Base-by-base conservation (phyloP, 2,888 invertebrate species). In the Himalopsyche anomala region DNA sequence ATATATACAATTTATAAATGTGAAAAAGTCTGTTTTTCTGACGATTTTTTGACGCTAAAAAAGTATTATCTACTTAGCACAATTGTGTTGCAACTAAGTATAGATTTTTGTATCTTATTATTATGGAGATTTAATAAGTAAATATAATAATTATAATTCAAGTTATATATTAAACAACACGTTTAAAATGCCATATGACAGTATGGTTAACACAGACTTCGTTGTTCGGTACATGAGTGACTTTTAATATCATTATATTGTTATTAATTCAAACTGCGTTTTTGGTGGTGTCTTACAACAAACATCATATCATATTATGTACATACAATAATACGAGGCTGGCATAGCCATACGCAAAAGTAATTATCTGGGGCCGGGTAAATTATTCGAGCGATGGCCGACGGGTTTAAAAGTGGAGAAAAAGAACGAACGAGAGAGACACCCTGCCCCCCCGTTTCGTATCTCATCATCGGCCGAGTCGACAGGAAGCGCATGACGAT, bases 331-430 rank as follows among this genome's bases (percentile, higher is more conserved):
- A 36, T 19, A 62, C 28, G 62, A 62, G 19, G 6, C n/a, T 62
- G 62, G n/a, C n/a, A 62, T 62, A 38, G 38, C 28, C 74, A 74
- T 74, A 74, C 74, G 36, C 74, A 86, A 86, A 87, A 86, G 87
- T 87, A 87, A 87, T 87, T 87, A 87, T 86, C 85, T 85, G 85
- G 51, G 15, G 69, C 42, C 42, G 28, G 85, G 55, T 86, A 84
- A 86, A 87, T 87, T 87, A 87, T 87, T 87, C 86, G 80, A 79
- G 85, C 85, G 87, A 87, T 87, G 87, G 87, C 84, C 74, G 74
- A 74, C 74, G 36, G 15, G 74, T 36, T 74, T 74, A 74, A 74
- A 74, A 80, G 51, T 42, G 45, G 80, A 80, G 80, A 80, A 74
- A 74, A 74, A 74, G 74, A 74, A 74, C 12, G 74, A 74, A 74